Conservation (phyloP, 2,888 invertebrate species). For the Platycheirus rosarum region DNA sequence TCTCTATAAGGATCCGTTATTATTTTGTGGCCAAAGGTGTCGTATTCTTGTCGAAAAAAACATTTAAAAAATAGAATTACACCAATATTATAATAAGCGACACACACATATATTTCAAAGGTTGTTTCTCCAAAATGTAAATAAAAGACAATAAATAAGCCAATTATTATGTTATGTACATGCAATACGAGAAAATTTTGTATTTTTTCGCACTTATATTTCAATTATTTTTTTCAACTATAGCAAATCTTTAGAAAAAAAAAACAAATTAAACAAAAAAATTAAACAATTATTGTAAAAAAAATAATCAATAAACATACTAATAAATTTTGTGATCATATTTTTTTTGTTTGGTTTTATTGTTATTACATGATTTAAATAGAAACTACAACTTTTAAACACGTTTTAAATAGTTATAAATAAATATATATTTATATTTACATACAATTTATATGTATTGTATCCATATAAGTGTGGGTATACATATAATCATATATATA, state of each 20-base stretch:
- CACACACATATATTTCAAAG: no score
- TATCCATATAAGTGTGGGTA: not conserved
- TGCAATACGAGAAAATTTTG: conserved; percentile 73
- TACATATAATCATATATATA: conserved; percentile 52
- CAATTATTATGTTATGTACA: conserved; percentile 72
- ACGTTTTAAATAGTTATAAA: conserved; percentile 66
- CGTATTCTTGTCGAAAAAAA: no score
- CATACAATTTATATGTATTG: conserved; percentile 39
- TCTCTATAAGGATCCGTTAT: no score
- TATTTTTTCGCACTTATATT: conserved; percentile 63
- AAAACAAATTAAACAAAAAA: conserved; percentile 49
- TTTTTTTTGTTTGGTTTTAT: conserved; percentile 55
- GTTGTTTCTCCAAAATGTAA: not conserved
- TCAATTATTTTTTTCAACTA: conserved; percentile 44
- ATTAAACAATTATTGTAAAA: conserved; percentile 57
- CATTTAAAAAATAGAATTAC: no score
- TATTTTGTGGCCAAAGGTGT: no score
- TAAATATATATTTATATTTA: conserved; percentile 70
- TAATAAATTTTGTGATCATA: conserved; percentile 68
- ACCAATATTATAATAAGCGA: no score
- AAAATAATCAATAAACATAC: conserved; percentile 48
- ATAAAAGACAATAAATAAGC: conserved; percentile 60
- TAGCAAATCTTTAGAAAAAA: conserved; percentile 67
- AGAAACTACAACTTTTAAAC: conserved; percentile 71
- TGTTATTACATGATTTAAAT: conserved; percentile 73